These are phyloP conservation scores for Stegophylla sp. DNA, from an alignment of 2,888 invertebrate species.

Conservation along the genomic window DNA sequence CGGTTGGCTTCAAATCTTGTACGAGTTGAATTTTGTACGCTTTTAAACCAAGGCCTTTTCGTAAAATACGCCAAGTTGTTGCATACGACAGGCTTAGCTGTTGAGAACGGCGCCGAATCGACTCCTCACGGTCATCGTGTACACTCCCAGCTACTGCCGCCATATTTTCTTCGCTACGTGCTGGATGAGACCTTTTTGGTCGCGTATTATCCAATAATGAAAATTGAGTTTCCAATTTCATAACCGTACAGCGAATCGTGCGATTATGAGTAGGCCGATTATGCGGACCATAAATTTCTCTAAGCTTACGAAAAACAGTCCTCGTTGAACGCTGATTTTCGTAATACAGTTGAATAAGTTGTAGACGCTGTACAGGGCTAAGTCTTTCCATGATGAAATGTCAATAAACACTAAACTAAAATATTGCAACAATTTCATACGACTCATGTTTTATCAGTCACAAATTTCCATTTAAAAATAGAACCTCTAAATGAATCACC, in stretches of 20 bases:
- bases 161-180: constrained; percentile 13
- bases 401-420: constrained; percentile 13
- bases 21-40: constrained; percentile 62
- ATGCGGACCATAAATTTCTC: constrained; percentile 11
- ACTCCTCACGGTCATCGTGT: not conserved
- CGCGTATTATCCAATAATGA: constrained; percentile 12
- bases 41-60: constrained; percentile 62
- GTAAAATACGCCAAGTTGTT: constrained; percentile 61
- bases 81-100: not conserved
- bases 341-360: constrained; percentile 25
- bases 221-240: not conserved
- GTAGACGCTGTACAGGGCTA: constrained; percentile 4
- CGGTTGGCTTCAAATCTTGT: constrained; percentile 62
- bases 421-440: not conserved
- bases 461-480: constrained; percentile 9
- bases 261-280: not conserved
- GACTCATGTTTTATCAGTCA: not conserved
- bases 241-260: not conserved
- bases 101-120: too few species aligned
- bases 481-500: constrained; percentile 6
- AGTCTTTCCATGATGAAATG: constrained; percentile 16
- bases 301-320: constrained; percentile 14
- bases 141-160: not conserved
- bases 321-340: constrained; percentile 5
- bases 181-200: not conserved